Conservation (phyloP, 2,113 vertebrate genomes). For the Serilophus lunatus region DNA sequence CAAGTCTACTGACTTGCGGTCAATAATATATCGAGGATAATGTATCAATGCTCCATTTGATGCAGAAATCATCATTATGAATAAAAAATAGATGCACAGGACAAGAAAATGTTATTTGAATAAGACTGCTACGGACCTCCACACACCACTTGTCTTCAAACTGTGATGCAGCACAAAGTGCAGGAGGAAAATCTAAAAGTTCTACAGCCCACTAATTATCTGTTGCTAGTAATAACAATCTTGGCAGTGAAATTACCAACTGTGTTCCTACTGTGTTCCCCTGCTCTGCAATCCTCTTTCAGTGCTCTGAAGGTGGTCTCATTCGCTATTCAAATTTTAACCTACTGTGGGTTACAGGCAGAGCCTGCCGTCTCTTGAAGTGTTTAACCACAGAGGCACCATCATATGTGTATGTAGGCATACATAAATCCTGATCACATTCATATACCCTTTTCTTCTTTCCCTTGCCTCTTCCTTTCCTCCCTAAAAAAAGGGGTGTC, state of each 20-base stretch:
- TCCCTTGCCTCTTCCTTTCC: neutral
- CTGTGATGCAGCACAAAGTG: neutral
- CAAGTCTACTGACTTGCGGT: neutral
- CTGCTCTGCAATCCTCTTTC: neutral
- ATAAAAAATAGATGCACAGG: neutral
- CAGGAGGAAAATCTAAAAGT: neutral
- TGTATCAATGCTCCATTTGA: neutral
- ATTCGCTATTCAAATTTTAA: slow-evolving; percentile 32
- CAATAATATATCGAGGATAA: neutral
- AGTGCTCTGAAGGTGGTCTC: slow-evolving; percentile 15
- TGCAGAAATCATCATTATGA: neutral
- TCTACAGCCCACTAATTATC: neutral
- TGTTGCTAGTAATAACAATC: neutral
- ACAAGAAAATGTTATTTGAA: neutral
- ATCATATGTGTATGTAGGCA: neutral
- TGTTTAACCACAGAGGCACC: slow-evolving; percentile 13
- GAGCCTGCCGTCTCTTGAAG: neutral
- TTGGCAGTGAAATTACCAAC: neutral
- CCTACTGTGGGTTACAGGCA: neutral
- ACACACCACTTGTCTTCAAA: neutral
- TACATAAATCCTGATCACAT: neutral
- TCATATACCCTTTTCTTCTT: neutral
- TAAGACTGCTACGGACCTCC: neutral
- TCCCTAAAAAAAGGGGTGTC: neutral
- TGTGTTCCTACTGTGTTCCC: neutral